phyloP scores from a whole-genome alignment of 2,113 vertebrate genomes.

The Crotalus tigris region DNA sequence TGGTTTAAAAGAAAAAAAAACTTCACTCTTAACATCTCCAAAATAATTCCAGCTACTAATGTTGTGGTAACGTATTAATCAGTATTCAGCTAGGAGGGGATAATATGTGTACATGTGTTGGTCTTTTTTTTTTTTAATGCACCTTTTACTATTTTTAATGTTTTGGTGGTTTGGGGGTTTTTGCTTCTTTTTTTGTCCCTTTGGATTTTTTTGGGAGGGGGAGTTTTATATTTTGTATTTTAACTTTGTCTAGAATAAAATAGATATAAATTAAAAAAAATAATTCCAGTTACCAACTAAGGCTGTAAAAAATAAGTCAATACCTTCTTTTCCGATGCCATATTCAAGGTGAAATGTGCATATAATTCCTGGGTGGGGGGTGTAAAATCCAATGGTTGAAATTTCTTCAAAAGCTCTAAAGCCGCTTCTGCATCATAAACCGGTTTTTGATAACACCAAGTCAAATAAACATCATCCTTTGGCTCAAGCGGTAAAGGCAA shows the following conservation, averaged over 20 bases:
- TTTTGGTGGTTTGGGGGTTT: no score
- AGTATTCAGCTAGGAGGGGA: no score
- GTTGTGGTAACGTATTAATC: no score
- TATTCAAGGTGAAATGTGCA: conserved; percentile 80
- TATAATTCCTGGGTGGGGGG: conserved; percentile 74
- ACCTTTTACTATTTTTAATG: no score
- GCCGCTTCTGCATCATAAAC: conserved; percentile 64
- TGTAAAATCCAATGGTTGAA: conserved; percentile 84
- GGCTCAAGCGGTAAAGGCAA: conserved; percentile 70
- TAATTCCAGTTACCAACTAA: neutral
- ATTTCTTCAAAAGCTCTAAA: conserved; percentile 81
- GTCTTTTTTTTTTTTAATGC: no score
- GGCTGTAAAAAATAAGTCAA: neutral
- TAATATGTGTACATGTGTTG: no score
- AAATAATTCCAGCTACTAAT: neutral
- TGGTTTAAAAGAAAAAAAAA: neutral
- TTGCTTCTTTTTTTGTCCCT: no score
- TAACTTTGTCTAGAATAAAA: no score
- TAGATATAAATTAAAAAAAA: neutral
- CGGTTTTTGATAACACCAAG: conserved; percentile 71
- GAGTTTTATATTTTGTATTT: no score
- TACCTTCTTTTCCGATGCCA: conserved; percentile 91
- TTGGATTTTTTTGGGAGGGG: no score
- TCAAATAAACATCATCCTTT: conserved; percentile 84
- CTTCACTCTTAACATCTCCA: no score